Evolutionary conservation across 1,140 invertebrate species (phyloP).

Genomic region (Drosophila tani): DNA sequence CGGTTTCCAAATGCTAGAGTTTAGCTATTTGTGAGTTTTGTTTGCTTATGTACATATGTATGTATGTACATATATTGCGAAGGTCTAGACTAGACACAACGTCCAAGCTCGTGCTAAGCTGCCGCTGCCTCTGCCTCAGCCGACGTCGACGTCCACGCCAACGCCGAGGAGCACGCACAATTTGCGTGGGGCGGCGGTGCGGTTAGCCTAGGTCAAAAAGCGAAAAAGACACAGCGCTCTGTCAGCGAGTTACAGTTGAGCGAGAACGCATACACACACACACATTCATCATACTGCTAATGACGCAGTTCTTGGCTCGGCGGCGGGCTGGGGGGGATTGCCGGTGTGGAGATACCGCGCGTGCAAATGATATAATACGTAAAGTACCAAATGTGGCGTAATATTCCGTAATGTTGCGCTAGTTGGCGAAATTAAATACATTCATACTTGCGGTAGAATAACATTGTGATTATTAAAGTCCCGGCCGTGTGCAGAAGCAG

Average conservation of each 20-base stretch:
- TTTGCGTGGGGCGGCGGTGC: constrained; percentile 41
- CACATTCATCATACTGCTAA: constrained; percentile 2
- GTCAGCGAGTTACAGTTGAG: constrained; percentile 30
- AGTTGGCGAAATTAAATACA: constrained; percentile 46
- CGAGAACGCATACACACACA: constrained; percentile 14
- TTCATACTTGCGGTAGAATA: constrained; percentile 30
- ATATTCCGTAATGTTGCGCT: constrained; percentile 38
- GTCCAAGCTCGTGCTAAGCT: constrained; percentile 45
- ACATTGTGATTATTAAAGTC: constrained; percentile 8
- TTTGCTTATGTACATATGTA: neutral
- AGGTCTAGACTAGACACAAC: constrained; percentile 59
- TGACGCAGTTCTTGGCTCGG: constrained; percentile 11
- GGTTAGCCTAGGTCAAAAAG: constrained; percentile 79
- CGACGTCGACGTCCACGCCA: constrained; percentile 23
- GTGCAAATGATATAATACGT: constrained; percentile 50
- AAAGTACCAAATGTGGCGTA: constrained; percentile 45
- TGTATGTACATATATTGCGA: constrained; percentile 50
- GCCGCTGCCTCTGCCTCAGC: constrained; percentile 22
- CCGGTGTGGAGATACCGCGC: constrained; percentile 21
- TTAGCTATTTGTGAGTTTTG: neutral
- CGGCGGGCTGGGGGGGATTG: neutral
- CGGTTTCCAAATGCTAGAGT: neutral
- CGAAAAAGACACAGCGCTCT: constrained; percentile 23
- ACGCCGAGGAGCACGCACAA: constrained; percentile 39
- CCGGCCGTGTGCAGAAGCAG: constrained; percentile 14